phyloP scores from a whole-genome alignment of 2,113 vertebrate genomes.

The Chionodraco myersi region DNA sequence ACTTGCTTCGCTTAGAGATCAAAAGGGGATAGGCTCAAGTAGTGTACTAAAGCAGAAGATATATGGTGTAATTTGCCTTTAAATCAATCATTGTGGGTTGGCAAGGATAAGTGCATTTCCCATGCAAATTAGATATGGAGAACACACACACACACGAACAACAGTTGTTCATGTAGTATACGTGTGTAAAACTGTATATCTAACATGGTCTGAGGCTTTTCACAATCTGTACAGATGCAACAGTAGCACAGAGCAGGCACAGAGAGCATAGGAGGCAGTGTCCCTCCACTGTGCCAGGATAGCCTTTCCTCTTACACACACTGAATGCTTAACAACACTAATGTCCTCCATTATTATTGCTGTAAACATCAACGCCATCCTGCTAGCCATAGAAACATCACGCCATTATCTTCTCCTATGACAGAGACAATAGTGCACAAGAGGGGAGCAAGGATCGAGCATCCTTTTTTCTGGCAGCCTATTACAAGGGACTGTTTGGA shows the following conservation, averaged over 20 bases:
- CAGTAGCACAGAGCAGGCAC: no score
- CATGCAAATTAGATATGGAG: constrained; percentile 17
- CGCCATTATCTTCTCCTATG: constrained; percentile 63
- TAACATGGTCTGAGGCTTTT: background rate
- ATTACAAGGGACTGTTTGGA: constrained; percentile 69
- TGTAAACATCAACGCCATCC: constrained; percentile 69
- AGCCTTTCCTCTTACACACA: constrained; percentile 28
- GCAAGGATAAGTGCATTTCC: constrained; percentile 13
- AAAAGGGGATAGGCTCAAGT: constrained; percentile 29
- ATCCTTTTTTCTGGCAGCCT: constrained; percentile 62
- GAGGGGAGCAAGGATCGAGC: constrained; percentile 56
- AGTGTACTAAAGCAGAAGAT: constrained; percentile 2
- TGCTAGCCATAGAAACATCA: constrained; percentile 61
- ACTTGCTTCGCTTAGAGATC: constrained; percentile 49
- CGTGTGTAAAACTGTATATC: background rate
- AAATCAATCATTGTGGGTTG: constrained; percentile 37
- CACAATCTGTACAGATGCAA: constrained; percentile 29
- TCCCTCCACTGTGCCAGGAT: constrained; percentile 23
- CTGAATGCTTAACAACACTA: constrained; percentile 55
- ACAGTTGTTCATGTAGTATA: no score
- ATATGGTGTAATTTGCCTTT: constrained; percentile 36
- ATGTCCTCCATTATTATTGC: constrained; percentile 54
- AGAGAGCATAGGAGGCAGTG: constrained; percentile 23
- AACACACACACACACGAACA: background rate
- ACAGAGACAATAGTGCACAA: constrained; percentile 66